Evolutionary conservation across 2,113 vertebrate species (phyloP).

Genomic region (Ploceus nigricollis): DNA sequence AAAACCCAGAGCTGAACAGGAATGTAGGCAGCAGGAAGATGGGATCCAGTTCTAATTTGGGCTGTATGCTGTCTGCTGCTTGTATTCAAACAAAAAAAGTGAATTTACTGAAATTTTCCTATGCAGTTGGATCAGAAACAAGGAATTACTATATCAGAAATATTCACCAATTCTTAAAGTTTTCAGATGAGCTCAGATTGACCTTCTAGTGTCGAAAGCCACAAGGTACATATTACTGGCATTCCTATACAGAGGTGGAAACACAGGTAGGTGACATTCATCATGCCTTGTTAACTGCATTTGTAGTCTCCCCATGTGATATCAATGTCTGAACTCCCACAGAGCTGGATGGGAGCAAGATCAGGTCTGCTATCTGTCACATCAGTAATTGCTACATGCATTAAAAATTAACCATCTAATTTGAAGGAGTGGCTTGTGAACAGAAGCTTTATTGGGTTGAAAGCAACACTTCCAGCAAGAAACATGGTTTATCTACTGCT

Average conservation of each 20-base stretch:
- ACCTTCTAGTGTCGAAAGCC: neutral
- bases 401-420: slow-evolving; percentile 44
- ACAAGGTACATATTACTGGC: neutral
- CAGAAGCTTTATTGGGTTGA: slow-evolving; percentile 4
- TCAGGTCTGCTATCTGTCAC: slow-evolving; percentile 24
- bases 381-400: slow-evolving; percentile 13
- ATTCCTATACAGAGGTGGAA: neutral
- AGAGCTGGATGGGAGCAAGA: neutral
- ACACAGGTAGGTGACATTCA: neutral
- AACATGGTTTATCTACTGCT: neutral
- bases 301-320: neutral
- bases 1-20: neutral
- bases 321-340: neutral
- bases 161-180: neutral
- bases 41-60: neutral
- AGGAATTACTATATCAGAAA: neutral
- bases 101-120: neutral
- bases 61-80: neutral
- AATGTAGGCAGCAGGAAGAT: neutral
- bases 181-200: neutral
- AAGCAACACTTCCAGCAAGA: neutral
- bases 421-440: slow-evolving; percentile 18
- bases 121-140: neutral
- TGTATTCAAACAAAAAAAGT: neutral
- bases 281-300: neutral